Conservation (phyloP, 1,140 invertebrate species). For the Neodiprion lecontei region DNA sequence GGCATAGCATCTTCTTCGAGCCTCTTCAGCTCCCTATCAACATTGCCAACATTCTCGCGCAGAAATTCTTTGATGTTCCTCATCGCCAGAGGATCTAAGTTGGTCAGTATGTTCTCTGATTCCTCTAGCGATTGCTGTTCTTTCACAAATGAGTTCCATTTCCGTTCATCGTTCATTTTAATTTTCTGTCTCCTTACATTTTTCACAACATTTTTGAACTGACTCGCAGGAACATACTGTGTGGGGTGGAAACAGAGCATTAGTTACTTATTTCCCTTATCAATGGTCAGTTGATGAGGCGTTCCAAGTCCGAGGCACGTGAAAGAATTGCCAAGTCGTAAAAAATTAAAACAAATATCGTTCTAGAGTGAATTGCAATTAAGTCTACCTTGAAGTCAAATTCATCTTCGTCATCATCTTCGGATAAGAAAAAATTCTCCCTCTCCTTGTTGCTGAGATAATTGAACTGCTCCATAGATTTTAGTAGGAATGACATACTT, state of each 20-base stretch:
- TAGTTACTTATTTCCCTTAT: too few species aligned
- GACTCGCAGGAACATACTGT: constrained; percentile 51
- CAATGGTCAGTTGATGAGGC: too few species aligned
- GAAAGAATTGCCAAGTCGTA: constrained; percentile 11
- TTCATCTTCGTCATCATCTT: constrained; percentile 42
- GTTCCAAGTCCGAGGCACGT: too few species aligned
- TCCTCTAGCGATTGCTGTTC: constrained; percentile 36
- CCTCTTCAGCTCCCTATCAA: constrained; percentile 42
- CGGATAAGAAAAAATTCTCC: constrained; percentile 35
- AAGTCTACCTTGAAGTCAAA: constrained; percentile 54
- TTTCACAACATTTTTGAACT: constrained; percentile 53
- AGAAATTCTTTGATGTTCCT: constrained; percentile 26
- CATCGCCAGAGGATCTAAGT: constrained; percentile 9
- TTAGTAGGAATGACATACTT: constrained; percentile 39
- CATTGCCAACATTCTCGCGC: constrained; percentile 37
- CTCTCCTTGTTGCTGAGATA: constrained; percentile 42
- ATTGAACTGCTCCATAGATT: constrained; percentile 28
- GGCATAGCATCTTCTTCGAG: constrained; percentile 39
- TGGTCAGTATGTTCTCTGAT: not conserved
- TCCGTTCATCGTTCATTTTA: constrained; percentile 45
- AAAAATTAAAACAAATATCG: not conserved
- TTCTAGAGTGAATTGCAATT: not conserved
- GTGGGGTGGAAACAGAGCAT: too few species aligned
- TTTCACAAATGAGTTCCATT: constrained; percentile 47
- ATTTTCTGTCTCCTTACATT: constrained; percentile 45